Conservation (phyloP, 2,113 vertebrate species). For the Sinocyclocheilus rhinocerous region DNA sequence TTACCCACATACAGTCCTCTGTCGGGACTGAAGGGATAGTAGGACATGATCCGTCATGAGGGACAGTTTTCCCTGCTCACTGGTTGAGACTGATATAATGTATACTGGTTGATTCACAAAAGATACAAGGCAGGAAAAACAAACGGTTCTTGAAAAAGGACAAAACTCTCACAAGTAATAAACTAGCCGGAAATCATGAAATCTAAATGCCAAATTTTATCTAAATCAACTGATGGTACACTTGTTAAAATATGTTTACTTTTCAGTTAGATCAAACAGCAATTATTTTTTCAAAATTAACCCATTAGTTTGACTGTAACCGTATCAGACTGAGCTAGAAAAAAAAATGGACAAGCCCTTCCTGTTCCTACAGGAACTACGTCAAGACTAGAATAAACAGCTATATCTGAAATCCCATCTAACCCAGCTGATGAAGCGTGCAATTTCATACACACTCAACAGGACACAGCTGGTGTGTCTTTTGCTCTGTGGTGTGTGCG, state of each 20-base stretch:
- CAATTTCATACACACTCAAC: background rate
- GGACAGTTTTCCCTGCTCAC: background rate
- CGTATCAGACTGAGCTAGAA: background rate
- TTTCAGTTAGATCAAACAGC: too few relatives aligned
- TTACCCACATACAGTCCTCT: slow-evolving; percentile 37
- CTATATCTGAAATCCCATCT: background rate
- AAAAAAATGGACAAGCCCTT: background rate
- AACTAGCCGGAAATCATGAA: background rate
- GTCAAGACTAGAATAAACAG: background rate
- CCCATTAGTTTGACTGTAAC: too few relatives aligned
- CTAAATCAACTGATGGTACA: background rate
- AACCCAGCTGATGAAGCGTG: background rate
- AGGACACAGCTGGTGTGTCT: slow-evolving; percentile 1
- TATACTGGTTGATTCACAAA: background rate
- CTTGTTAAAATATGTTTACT: background rate
- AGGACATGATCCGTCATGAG: background rate
- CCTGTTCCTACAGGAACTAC: background rate
- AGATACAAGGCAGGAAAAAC: background rate
- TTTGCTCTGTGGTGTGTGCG: background rate
- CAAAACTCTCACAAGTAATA: background rate
- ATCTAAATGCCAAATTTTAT: background rate
- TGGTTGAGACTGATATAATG: background rate
- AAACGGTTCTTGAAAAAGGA: background rate
- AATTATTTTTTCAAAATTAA: too few relatives aligned
- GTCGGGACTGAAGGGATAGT: background rate